These are phyloP conservation scores for Thymelicus sylvestris DNA, from an alignment of 2,888 invertebrate genomes.

Conservation along the genomic window DNA sequence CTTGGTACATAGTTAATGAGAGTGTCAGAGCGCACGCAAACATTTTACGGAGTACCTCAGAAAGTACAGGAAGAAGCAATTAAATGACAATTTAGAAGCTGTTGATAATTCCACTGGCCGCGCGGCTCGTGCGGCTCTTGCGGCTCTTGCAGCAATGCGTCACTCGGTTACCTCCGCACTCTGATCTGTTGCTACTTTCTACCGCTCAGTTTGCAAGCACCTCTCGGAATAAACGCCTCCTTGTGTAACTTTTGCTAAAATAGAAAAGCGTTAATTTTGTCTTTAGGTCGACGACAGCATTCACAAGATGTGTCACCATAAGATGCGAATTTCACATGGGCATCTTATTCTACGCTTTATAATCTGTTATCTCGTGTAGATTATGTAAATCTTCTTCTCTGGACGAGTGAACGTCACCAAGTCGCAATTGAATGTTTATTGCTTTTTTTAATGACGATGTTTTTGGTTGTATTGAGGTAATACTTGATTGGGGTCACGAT, in stretches of 20 bases:
- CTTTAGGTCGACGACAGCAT: constrained; percentile 43
- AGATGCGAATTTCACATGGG: background rate
- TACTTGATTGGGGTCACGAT: no score
- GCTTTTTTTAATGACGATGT: no score
- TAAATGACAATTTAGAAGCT: constrained; percentile 67
- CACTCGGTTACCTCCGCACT: constrained; percentile 59
- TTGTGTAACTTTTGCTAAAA: constrained; percentile 76
- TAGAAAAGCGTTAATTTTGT: constrained; percentile 67
- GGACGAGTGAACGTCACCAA: no score
- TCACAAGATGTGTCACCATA: background rate
- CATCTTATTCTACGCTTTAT: background rate
- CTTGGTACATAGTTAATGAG: constrained; percentile 14
- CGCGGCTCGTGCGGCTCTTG: constrained; percentile 42
- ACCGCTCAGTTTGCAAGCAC: constrained; percentile 61
- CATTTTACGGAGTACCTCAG: constrained; percentile 45
- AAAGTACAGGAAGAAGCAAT: constrained; percentile 63
- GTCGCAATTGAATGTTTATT: no score
- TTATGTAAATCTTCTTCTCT: background rate
- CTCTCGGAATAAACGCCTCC: constrained; percentile 59
- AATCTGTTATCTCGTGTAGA: background rate
- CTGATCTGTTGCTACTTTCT: constrained; percentile 66
- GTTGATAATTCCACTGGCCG: constrained; percentile 52
- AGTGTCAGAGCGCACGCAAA: constrained; percentile 20
- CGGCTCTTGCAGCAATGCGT: constrained; percentile 53
- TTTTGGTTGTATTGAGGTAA: no score